These are phyloP conservation scores for Stegophylla sp. DNA, from an alignment of 2,888 invertebrate genomes.

Conservation along the genomic window DNA sequence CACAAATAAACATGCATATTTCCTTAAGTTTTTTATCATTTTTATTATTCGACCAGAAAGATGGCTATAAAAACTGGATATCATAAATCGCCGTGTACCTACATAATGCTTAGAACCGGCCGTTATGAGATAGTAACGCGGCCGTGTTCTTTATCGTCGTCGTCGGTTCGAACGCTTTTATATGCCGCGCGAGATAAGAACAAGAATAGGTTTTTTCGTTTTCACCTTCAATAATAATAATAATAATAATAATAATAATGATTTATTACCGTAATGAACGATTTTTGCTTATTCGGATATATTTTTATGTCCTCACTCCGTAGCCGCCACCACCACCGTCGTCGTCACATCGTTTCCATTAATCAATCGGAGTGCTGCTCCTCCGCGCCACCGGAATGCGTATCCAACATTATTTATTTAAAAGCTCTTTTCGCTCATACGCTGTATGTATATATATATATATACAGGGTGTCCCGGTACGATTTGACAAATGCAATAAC, in stretches of 20 bases:
- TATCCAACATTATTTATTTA: not conserved
- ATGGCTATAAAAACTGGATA: slow-evolving; percentile 4
- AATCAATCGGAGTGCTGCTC: not conserved
- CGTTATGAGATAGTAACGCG: slow-evolving; percentile 17
- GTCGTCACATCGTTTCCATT: not conserved
- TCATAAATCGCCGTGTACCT: slow-evolving; percentile 12
- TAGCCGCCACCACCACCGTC: too few relatives aligned
- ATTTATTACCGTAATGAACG: slow-evolving; percentile 34
- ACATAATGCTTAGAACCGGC: not conserved
- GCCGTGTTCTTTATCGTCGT: slow-evolving; percentile 1
- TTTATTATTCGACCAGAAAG: not conserved
- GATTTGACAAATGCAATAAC: too few relatives aligned
- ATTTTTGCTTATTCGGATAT: slow-evolving; percentile 13
- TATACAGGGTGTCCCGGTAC: too few relatives aligned
- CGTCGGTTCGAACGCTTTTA: not conserved
- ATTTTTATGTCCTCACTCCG: not conserved
- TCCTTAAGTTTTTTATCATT: not conserved
- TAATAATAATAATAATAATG: slow-evolving; percentile 41
- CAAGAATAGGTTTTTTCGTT: slow-evolving; percentile 33
- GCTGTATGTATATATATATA: too few relatives aligned
- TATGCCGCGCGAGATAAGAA: slow-evolving; percentile 13
- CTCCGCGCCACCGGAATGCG: not conserved
- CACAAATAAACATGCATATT: too few relatives aligned
- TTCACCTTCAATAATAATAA: slow-evolving; percentile 6
- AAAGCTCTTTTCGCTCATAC: too few relatives aligned